Percentiles rank a stretch among this genome's conserved stretches.
These are phyloP conservation scores for Parthenolecanium corni DNA, from an alignment of 2,888 invertebrate genomes.

Conservation along the genomic window DNA sequence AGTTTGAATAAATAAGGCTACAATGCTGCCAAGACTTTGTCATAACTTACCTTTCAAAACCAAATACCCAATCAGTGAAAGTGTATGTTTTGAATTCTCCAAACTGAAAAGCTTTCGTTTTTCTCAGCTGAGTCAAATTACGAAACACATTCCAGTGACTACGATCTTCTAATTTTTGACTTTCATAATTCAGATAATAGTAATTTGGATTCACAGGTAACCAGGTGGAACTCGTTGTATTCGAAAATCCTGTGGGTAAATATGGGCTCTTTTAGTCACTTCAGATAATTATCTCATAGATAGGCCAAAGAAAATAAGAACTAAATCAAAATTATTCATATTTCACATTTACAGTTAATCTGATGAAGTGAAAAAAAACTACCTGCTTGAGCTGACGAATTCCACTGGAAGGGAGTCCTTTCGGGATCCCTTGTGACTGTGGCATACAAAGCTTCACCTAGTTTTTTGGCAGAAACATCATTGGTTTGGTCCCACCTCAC, in stretches of 20 bases:
- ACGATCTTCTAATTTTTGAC: constrained; percentile 2
- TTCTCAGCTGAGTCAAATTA: constrained; percentile 24
- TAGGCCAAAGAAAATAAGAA: background rate
- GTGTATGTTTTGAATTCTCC: constrained; percentile 8
- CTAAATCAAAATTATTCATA: background rate
- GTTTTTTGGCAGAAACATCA: constrained; percentile 48
- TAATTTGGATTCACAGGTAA: constrained; percentile 30
- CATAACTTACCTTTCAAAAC: constrained; percentile 14
- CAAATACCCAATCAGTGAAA: constrained; percentile 2
- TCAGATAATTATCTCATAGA: background rate
- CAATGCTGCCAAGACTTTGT: background rate
- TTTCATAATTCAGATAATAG: constrained; percentile 17
- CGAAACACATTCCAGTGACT: constrained; percentile 27
- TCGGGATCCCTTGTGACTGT: constrained; percentile 55
- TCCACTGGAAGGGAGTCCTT: constrained; percentile 76
- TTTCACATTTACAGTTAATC: no score
- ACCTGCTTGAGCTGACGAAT: constrained; percentile 45
- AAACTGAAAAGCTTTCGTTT: background rate
- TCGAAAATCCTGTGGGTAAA: constrained; percentile 19
- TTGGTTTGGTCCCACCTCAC: constrained; percentile 43
- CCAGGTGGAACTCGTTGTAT: constrained; percentile 5
- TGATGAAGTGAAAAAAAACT: no score
- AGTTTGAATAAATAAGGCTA: background rate
- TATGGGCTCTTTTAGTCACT: no score
- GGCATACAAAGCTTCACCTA: constrained; percentile 48